Conservation (phyloP, 2,888 invertebrate species). For the Chymomyza caudatula region DNA sequence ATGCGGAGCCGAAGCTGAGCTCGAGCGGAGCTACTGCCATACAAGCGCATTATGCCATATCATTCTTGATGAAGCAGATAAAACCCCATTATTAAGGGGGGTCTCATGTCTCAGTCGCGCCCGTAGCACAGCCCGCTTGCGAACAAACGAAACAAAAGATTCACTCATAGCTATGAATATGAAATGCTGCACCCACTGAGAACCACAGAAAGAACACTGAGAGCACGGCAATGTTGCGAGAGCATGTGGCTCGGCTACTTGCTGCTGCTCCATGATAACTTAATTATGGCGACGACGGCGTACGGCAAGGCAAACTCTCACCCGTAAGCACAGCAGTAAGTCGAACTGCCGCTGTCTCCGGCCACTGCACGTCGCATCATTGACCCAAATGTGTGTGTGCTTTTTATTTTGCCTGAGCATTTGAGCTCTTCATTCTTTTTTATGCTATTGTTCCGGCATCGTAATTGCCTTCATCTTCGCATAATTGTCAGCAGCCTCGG, state of each 20-base stretch:
- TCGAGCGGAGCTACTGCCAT: constrained; percentile 24
- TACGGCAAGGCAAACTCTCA: not conserved
- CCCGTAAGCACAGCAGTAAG: not conserved
- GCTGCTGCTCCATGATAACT: constrained; percentile 53
- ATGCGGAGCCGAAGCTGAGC: constrained; percentile 27
- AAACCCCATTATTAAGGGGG: constrained; percentile 78
- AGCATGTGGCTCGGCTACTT: constrained; percentile 3
- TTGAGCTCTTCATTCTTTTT: constrained; percentile 29
- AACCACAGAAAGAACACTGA: constrained; percentile 10
- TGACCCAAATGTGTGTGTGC: constrained; percentile 10
- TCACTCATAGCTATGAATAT: constrained; percentile 78
- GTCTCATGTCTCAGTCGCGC: constrained; percentile 71
- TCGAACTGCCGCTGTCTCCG: constrained; percentile 11
- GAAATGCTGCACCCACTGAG: constrained; percentile 52
- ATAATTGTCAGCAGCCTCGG: constrained; percentile 63
- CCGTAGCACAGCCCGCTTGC: constrained; percentile 49
- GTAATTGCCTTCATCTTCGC: constrained; percentile 76
- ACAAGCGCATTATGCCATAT: constrained; percentile 75
- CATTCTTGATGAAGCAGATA: constrained; percentile 78
- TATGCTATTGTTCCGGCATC: constrained; percentile 68
- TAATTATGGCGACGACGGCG: constrained; percentile 46
- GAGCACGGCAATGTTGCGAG: not conserved
- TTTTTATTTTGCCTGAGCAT: constrained; percentile 31
- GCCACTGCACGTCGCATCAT: too few species aligned
- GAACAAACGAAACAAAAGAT: constrained; percentile 75